Conservation (phyloP, 2,888 invertebrate genomes). For the Cylindroiulus punctatus region DNA sequence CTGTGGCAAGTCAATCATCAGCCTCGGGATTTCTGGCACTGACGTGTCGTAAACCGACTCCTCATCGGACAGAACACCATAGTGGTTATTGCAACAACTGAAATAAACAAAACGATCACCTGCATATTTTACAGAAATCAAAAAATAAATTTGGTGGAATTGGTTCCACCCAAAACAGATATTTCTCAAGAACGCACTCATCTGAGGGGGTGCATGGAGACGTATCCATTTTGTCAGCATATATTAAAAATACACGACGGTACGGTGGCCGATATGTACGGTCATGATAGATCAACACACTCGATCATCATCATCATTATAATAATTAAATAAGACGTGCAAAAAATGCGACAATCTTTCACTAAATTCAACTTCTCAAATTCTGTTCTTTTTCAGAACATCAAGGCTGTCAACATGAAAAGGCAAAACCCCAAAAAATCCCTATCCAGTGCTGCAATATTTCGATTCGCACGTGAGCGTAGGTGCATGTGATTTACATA, state of each 20-base stretch:
- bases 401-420: not conserved
- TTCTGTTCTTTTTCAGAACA: not conserved
- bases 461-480: not conserved
- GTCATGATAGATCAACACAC: too few relatives aligned
- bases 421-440: not conserved
- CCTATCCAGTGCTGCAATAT: not conserved
- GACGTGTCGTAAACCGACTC: not conserved
- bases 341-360: too few relatives aligned
- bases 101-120: not conserved
- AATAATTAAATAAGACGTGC: too few relatives aligned
- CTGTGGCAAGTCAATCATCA: slow-evolving; percentile 19
- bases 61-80: not conserved
- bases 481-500: not conserved
- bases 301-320: too few relatives aligned
- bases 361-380: not conserved
- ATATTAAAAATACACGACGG: too few relatives aligned
- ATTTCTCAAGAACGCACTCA: not conserved
- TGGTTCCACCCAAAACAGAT: too few relatives aligned
- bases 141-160: too few relatives aligned
- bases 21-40: not conserved
- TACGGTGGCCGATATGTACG: too few relatives aligned
- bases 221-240: not conserved
- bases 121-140: not conserved
- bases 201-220: not conserved
- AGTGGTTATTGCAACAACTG: not conserved